Base-by-base conservation (phyloP, 92 coral and sea anemone genomes). In the Phymanthus crucifer region DNA sequence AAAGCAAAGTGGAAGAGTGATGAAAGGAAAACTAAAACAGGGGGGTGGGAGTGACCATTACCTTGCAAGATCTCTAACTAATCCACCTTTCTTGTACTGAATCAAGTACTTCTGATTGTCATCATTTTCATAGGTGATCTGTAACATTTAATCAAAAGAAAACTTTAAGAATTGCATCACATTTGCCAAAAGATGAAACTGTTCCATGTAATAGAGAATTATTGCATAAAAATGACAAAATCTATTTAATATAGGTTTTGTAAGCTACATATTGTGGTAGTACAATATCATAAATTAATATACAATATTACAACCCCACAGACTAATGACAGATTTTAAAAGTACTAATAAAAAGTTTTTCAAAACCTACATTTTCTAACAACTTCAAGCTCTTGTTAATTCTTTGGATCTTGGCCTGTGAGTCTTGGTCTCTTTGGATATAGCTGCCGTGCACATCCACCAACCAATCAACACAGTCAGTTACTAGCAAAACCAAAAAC, bases 41-140 rank as follows among this genome's bases (percentile, higher is more conserved):
- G n/a, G n/a, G 48, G 48, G 13, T 5, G 48, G 48, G 13, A 43
- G 6, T 81, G 13, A 45, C 10, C 40, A 73, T 74, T 84, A 96
- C 99, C 99, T 96, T 48, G 90, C 78, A 27, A 96, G 72, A 40
- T 90, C 86, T 32, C 89, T 79, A 45, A 89, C 86, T 65, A 96
- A 87, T 3, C 77, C 74, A 29, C 94, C 93, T 50, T 89, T 87
- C 17, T 85, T 83, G 31, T 89, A 93, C 4, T 77, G 88, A 33
- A 96, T 84, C 57, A 96, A 77, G 50, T 91, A 85, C 16, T 56
- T 76, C 40, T 96, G 99, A 81, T 96, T 96, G 58, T 79, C 88
- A 12, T 76, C 69, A 85, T 96, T 89, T 75, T 96, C 97, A 75
- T 84, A 70, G 33, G 99, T 96, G 35, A 96, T 92, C 99, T 96